Evolutionary conservation across 2,888 invertebrate species (phyloP).

Genomic region (Caenorhabditis sp.): DNA sequence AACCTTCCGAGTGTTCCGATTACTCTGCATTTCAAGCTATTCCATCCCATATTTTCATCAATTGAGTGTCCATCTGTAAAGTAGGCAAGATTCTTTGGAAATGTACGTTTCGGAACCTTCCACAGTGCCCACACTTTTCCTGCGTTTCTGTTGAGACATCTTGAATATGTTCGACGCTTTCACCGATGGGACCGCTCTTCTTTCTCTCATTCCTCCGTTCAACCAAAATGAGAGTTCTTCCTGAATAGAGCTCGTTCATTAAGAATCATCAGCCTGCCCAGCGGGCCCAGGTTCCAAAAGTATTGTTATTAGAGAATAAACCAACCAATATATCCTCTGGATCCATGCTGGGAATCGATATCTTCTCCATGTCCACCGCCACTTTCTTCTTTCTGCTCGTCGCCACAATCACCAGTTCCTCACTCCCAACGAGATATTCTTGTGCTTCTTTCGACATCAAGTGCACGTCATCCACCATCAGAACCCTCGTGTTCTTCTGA

Average conservation of each 20-base stretch:
- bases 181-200: conserved; percentile 24
- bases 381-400: conserved; percentile 42
- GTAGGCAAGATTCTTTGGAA: background rate
- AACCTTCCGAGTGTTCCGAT: conserved; percentile 40
- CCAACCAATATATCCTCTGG: conserved; percentile 30
- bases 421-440: conserved; percentile 17
- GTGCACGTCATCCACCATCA: conserved; percentile 42
- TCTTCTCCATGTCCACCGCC: conserved; percentile 21
- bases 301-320: no score
- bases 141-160: conserved; percentile 38
- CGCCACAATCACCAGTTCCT: conserved; percentile 30
- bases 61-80: conserved; percentile 30
- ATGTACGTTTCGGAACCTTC: conserved; percentile 30
- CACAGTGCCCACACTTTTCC: conserved; percentile 47
- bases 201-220: conserved; percentile 14
- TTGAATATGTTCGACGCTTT: conserved; percentile 49
- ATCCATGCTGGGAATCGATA: conserved; percentile 23
- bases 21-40: conserved; percentile 37
- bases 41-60: conserved; percentile 50
- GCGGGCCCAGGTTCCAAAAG: no score
- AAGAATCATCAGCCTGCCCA: no score
- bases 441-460: conserved; percentile 46
- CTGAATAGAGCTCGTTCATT: no score
- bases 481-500: conserved; percentile 13
- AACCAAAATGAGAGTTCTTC: conserved; percentile 29